A percentile compares a stretch with the other conserved stretches of the same genome.
phyloP scores from a whole-genome alignment of 2,113 vertebrate species.

The Chinchilla lanigera region DNA sequence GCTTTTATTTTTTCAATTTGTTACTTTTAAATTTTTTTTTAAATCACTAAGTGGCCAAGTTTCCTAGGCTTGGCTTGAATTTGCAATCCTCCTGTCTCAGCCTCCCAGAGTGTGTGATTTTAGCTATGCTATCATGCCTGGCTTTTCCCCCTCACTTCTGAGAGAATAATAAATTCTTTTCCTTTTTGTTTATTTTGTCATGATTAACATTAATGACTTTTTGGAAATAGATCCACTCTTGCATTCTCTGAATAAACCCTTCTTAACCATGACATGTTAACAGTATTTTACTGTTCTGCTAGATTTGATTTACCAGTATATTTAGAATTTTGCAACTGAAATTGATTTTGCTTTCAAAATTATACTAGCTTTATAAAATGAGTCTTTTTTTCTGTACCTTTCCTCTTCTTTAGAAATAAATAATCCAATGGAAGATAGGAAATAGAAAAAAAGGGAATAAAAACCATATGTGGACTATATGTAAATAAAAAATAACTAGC shows the following conservation, averaged over 20 bases:
- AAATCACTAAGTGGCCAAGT: not conserved
- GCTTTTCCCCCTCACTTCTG: not conserved
- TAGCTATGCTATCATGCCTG: not conserved
- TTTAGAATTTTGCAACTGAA: slow-evolving; percentile 18
- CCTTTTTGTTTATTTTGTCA: not conserved
- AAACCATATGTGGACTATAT: not conserved
- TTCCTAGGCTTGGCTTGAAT: not conserved
- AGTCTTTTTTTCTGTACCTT: not conserved
- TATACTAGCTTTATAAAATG: not conserved
- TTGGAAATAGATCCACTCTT: not conserved
- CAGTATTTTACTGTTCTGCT: slow-evolving; percentile 9
- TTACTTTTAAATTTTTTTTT: not conserved
- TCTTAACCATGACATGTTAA: not conserved
- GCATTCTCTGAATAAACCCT: not conserved
- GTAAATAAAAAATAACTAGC: not conserved
- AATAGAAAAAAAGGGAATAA: not conserved
- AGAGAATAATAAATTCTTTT: slow-evolving; percentile 31
- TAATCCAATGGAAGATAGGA: not conserved
- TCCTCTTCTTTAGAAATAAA: slow-evolving; percentile 6
- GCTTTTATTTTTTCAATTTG: not conserved
- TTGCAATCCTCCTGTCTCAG: not conserved
- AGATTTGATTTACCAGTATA: not conserved
- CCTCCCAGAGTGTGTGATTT: not conserved
- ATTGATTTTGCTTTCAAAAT: slow-evolving; percentile 49
- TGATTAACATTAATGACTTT: slow-evolving; percentile 7